phyloP scores from a whole-genome alignment of 1,140 invertebrate species.

The Meteorus sp. region DNA sequence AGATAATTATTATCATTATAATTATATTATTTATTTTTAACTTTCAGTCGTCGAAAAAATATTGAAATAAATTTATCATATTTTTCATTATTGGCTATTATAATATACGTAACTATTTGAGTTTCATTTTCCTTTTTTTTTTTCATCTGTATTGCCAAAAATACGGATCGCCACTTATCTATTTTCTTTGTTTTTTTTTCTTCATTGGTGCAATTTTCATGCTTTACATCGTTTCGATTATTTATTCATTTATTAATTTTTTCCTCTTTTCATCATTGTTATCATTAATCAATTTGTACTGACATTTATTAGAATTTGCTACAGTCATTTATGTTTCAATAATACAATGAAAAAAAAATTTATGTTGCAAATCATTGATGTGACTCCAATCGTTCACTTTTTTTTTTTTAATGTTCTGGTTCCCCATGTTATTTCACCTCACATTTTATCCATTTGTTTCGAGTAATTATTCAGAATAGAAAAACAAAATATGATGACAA shows the following conservation, averaged over 20 bases:
- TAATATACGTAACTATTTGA: constrained; percentile 22
- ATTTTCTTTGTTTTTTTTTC: constrained; percentile 36
- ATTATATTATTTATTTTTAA: constrained; percentile 41
- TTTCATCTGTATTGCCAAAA: constrained; percentile 53
- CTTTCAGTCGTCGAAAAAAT: constrained; percentile 54
- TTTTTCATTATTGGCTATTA: constrained; percentile 37
- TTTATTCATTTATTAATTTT: constrained; percentile 21
- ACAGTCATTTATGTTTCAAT: constrained; percentile 27
- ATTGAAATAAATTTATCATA: constrained; percentile 51
- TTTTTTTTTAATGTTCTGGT: not conserved
- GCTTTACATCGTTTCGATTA: constrained; percentile 9
- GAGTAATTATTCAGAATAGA: no score
- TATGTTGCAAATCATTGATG: no score
- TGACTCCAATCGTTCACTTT: no score
- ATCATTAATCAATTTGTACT: constrained; percentile 53
- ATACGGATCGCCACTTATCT: constrained; percentile 44
- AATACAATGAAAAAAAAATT: constrained; percentile 23
- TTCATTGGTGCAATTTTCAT: constrained; percentile 28
- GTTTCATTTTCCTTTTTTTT: constrained; percentile 36
- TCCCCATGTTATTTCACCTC: not conserved
- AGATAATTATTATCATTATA: constrained; percentile 45
- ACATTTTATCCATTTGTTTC: not conserved
- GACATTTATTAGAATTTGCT: constrained; percentile 51
- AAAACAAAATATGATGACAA: no score
- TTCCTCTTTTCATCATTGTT: constrained; percentile 19